Evolutionary conservation across 2,888 invertebrate genomes (phyloP).

Genomic region (Agriopis marginaria): DNA sequence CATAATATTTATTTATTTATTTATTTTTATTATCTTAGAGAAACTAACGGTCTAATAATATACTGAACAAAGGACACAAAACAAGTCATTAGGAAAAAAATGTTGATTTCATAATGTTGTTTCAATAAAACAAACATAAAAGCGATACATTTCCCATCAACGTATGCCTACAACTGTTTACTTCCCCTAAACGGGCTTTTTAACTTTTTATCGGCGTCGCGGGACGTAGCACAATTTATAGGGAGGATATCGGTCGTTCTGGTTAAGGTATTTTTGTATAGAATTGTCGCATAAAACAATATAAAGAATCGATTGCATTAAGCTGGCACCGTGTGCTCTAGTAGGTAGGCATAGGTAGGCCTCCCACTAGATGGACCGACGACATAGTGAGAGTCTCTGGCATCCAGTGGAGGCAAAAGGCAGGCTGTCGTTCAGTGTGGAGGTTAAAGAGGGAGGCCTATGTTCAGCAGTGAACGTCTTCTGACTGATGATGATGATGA

Average conservation of each 20-base stretch:
- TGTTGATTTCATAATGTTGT: conserved; percentile 1
- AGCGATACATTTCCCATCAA: conserved; percentile 33
- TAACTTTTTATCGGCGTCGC: conserved; percentile 61
- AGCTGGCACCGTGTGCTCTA: neutral
- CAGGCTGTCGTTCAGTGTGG: too few species aligned
- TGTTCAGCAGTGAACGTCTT: too few species aligned
- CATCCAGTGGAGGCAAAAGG: too few species aligned
- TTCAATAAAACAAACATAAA: conserved; percentile 33
- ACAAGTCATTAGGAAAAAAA: neutral
- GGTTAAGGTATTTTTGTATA: conserved; percentile 39
- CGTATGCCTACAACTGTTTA: conserved; percentile 49
- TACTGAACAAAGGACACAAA: too few species aligned
- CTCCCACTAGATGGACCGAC: too few species aligned
- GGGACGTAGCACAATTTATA: conserved; percentile 55
- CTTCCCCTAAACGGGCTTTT: conserved; percentile 52
- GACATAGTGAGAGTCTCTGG: too few species aligned
- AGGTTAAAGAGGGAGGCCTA: too few species aligned
- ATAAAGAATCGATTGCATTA: neutral
- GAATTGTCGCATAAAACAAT: conserved; percentile 7
- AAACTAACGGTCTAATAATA: too few species aligned
- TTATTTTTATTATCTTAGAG: too few species aligned
- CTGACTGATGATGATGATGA: too few species aligned
- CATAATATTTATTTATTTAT: too few species aligned
- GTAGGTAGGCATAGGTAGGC: too few species aligned
- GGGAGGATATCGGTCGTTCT: conserved; percentile 50